phyloP scores from a whole-genome alignment of 2,113 vertebrate genomes.

The Tinamus guttatus region DNA sequence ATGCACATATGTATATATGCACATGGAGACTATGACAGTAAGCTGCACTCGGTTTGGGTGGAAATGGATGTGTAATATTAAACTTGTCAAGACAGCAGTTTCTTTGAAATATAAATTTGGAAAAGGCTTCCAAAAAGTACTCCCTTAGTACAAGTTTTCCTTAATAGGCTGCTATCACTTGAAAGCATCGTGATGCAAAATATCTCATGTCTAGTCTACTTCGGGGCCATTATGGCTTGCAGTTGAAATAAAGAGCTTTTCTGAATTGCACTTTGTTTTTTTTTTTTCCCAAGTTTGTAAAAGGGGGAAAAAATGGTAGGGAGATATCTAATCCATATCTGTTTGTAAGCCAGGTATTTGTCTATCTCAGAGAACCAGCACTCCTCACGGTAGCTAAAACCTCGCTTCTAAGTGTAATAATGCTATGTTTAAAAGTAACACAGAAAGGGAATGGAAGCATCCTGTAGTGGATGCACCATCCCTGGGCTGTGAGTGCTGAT shows the following conservation, averaged over 20 bases:
- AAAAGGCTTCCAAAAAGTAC: background rate
- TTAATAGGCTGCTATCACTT: background rate
- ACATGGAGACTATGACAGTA: background rate
- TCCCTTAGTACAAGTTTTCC: background rate
- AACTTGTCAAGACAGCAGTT: background rate
- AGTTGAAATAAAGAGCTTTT: background rate
- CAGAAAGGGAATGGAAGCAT: background rate
- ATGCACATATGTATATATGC: too few species aligned
- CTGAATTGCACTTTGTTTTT: background rate
- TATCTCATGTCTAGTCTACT: background rate
- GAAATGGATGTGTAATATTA: background rate
- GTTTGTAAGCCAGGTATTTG: background rate
- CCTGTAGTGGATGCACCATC: background rate
- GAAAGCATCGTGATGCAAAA: background rate
- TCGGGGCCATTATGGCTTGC: background rate
- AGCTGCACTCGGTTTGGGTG: background rate
- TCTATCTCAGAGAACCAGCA: background rate
- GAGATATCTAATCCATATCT: background rate
- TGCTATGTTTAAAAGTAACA: background rate
- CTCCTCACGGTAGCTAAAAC: background rate
- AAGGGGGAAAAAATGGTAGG: fast-evolving
- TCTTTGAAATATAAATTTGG: background rate
- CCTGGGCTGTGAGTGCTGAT: background rate
- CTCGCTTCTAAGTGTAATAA: background rate
- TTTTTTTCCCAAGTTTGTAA: background rate